phyloP scores from a whole-genome alignment of 2,113 vertebrate species.

The Asarcornis scutulata region DNA sequence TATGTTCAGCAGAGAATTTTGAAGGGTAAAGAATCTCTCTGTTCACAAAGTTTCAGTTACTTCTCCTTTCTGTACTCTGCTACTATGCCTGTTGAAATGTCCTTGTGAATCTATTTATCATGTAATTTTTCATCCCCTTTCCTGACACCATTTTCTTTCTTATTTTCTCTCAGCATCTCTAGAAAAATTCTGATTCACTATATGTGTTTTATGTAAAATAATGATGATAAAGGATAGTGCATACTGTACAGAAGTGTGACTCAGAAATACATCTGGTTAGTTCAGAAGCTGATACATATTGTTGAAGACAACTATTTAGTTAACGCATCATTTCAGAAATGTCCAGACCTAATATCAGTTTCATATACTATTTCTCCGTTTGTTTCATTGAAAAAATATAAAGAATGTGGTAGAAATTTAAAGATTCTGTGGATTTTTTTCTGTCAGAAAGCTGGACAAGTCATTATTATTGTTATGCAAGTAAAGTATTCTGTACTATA shows the following conservation, averaged over 20 bases:
- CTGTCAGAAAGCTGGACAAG: not conserved
- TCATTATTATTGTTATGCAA: not conserved
- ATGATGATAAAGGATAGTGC: not conserved
- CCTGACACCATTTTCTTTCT: not conserved
- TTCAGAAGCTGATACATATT: not conserved
- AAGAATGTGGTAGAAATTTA: not conserved
- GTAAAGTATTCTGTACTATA: not conserved
- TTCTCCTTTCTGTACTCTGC: not conserved
- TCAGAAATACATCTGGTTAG: not conserved
- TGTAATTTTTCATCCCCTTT: not conserved
- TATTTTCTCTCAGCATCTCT: not conserved
- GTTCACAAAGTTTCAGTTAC: not conserved
- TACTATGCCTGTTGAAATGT: not conserved
- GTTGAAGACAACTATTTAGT: not conserved
- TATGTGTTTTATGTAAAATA: not conserved
- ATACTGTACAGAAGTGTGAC: not conserved
- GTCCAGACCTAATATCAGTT: not conserved
- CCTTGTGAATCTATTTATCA: not conserved
- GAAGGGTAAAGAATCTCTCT: not conserved
- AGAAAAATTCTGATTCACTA: not conserved
- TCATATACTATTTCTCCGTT: not conserved
- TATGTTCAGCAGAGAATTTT: not conserved
- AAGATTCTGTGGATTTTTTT: not conserved
- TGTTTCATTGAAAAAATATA: not conserved
- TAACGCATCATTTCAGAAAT: not conserved